Conservation (phyloP, 2,113 vertebrate genomes). For the Ochotona princeps region DNA sequence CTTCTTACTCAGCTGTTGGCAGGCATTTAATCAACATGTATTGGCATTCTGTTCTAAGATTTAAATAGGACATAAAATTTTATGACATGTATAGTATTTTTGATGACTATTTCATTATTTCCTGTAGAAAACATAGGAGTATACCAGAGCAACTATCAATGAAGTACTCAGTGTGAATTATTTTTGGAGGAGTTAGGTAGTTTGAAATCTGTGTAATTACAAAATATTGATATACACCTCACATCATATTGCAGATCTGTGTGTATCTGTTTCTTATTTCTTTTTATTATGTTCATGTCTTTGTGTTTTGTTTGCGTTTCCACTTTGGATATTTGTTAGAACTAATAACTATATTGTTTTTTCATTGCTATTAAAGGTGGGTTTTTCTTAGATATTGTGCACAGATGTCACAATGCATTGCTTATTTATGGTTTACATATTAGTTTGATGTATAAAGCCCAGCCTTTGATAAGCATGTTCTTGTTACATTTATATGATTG, state of each 20-base stretch:
- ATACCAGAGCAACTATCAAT: constrained; percentile 81
- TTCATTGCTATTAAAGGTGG: neutral
- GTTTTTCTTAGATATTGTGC: neutral
- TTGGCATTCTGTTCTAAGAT: constrained; percentile 86
- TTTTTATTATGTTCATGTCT: neutral
- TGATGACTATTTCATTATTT: constrained; percentile 85
- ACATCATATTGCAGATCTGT: constrained; percentile 6
- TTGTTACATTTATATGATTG: neutral
- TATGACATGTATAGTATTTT: constrained; percentile 83
- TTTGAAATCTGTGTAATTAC: constrained; percentile 53
- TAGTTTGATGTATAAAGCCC: neutral
- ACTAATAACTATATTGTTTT: neutral
- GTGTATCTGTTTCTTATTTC: neutral
- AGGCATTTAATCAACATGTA: constrained; percentile 87
- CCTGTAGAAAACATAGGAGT: constrained; percentile 78
- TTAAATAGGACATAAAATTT: constrained; percentile 87
- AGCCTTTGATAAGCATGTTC: neutral
- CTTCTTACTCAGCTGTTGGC: constrained; percentile 80
- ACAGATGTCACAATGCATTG: neutral
- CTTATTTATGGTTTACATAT: neutral
- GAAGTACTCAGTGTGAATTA: constrained; percentile 55
- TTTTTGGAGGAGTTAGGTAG: constrained; percentile 37
- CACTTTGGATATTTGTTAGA: neutral
- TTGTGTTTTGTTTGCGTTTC: neutral
- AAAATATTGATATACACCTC: neutral